A percentile compares a stretch with the other conserved stretches of the same genome.
These are phyloP conservation scores for Cheumatopsyche charites DNA, from an alignment of 1,140 invertebrate species.

Conservation along the genomic window DNA sequence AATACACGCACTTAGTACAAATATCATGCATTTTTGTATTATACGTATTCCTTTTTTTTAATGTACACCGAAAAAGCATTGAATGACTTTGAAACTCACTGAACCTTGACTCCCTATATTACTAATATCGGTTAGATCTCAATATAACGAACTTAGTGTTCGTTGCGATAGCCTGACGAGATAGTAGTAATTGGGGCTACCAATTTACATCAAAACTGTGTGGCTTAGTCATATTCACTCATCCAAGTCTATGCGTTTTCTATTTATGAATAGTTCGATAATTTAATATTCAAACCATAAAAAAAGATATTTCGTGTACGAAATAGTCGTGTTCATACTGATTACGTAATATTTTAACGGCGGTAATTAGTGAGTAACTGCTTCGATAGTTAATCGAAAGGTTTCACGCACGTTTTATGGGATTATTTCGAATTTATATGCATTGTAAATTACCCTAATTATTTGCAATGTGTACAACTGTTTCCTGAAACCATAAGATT, in stretches of 20 bases:
- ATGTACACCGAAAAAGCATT: neutral
- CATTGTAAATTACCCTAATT: constrained; percentile 27
- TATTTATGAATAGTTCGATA: too few relatives aligned
- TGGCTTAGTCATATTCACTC: constrained; percentile 25
- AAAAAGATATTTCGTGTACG: too few relatives aligned
- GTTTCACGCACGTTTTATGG: neutral
- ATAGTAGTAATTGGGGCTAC: constrained; percentile 29
- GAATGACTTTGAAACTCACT: constrained; percentile 32
- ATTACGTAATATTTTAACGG: neutral
- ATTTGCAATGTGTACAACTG: constrained; percentile 28
- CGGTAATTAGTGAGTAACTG: constrained; percentile 4
- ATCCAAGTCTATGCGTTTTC: neutral
- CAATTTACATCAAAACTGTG: constrained; percentile 25
- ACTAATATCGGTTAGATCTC: constrained; percentile 31
- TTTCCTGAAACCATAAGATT: constrained; percentile 22
- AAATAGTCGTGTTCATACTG: too few relatives aligned
- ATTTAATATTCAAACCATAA: too few relatives aligned
- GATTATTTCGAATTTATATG: constrained; percentile 19
- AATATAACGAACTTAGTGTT: constrained; percentile 33
- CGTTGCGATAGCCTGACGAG: constrained; percentile 24
- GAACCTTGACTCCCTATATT: constrained; percentile 37
- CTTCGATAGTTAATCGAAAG: constrained; percentile 18
- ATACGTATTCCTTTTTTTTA: neutral
- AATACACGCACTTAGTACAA: constrained; percentile 9
- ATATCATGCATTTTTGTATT: neutral